Evolutionary conservation across 2,797 vertebrate species (phyloP).

Genomic region (Nyctibius grandis): DNA sequence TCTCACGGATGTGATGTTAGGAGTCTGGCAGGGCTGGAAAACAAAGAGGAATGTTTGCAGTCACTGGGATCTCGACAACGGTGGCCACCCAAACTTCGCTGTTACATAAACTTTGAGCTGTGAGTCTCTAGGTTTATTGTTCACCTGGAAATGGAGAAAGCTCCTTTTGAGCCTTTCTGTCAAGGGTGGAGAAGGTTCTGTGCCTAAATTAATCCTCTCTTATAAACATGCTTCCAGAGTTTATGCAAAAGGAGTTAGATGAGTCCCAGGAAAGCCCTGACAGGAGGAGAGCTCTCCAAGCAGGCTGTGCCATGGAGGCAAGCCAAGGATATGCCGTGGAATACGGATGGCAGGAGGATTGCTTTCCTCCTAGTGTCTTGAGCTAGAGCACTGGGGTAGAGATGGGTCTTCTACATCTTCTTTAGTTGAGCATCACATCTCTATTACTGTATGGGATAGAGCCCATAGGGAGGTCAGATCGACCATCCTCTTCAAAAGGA

Average conservation of each 20-base stretch:
- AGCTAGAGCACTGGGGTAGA: not conserved
- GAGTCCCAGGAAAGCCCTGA: constrained; percentile 63
- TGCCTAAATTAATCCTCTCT: constrained; percentile 57
- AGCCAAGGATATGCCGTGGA: constrained; percentile 1
- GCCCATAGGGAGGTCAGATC: not conserved
- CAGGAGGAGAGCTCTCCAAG: constrained; percentile 13
- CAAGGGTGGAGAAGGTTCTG: not conserved
- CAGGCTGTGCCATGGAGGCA: not conserved
- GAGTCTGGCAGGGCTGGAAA: not conserved
- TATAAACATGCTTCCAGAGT: constrained; percentile 64
- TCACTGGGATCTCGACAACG: not conserved
- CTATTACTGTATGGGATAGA: not conserved
- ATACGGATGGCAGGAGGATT: not conserved
- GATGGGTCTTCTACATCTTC: not conserved
- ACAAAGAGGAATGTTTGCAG: not conserved
- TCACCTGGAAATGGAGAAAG: constrained; percentile 37
- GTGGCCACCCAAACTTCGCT: not conserved
- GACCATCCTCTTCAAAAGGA: not conserved
- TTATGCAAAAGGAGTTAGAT: constrained; percentile 61
- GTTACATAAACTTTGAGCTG: not conserved
- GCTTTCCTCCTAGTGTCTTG: not conserved
- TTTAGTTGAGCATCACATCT: not conserved
- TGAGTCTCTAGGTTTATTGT: not conserved
- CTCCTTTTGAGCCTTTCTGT: constrained; percentile 12
- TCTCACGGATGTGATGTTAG: not conserved